A percentile compares a stretch with the other conserved stretches of the same genome.
Conservation (phyloP, 2,888 invertebrate species). For the Zele albiditarsus region DNA sequence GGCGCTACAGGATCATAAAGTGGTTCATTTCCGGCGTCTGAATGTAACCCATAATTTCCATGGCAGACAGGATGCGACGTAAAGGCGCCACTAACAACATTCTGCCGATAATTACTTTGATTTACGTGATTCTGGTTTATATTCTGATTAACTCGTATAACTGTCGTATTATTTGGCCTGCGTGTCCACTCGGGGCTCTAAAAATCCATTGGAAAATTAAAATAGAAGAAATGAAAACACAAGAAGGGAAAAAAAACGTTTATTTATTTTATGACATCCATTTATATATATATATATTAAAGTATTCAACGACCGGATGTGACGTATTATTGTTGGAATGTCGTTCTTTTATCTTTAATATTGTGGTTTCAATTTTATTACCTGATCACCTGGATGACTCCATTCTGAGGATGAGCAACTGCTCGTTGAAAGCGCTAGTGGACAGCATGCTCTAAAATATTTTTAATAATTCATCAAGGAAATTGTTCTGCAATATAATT, state of each 20-base stretch:
- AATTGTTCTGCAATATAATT: too few relatives aligned
- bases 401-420: slow-evolving; percentile 68
- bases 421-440: slow-evolving; percentile 65
- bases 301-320: slow-evolving; percentile 22
- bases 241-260: slow-evolving; percentile 20
- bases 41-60: slow-evolving; percentile 44
- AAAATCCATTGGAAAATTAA: too few relatives aligned
- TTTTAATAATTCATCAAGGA: slow-evolving; percentile 10
- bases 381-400: slow-evolving; percentile 67
- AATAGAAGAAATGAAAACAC: slow-evolving; percentile 5
- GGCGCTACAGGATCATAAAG: slow-evolving; percentile 70
- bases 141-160: slow-evolving; percentile 69
- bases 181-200: slow-evolving; percentile 68
- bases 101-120: slow-evolving; percentile 34
- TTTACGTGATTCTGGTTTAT: slow-evolving; percentile 55
- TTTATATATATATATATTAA: neutral
- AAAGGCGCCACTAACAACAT: slow-evolving; percentile 33
- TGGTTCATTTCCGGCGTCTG: slow-evolving; percentile 62
- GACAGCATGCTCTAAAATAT: slow-evolving; percentile 65
- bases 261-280: slow-evolving; percentile 25
- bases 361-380: slow-evolving; percentile 45
- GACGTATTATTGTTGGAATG: slow-evolving; percentile 25
- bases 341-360: slow-evolving; percentile 19
- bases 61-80: slow-evolving; percentile 50
- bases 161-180: slow-evolving; percentile 69